phyloP scores from a whole-genome alignment of 2,797 vertebrate species.

The Pseudochaenichthys georgianus region DNA sequence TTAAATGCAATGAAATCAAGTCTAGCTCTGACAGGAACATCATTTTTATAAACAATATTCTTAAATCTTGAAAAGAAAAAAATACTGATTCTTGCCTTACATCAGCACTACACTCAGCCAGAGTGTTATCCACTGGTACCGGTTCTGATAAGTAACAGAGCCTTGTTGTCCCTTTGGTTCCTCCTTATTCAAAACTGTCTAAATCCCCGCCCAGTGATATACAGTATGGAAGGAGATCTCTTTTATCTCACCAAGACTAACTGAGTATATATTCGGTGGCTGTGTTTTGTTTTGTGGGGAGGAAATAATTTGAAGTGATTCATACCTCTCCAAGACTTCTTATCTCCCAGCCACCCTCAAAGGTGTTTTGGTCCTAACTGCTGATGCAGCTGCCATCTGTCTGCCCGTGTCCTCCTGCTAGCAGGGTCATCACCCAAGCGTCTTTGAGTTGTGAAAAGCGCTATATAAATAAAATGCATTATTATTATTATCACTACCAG shows the following conservation, averaged over 20 bases:
- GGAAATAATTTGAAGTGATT: conserved; percentile 50
- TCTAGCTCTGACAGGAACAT: too few species aligned
- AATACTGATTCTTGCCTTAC: neutral
- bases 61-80: neutral
- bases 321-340: conserved; percentile 46
- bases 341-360: conserved; percentile 40
- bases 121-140: neutral
- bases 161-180: neutral
- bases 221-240: conserved; percentile 8
- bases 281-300: conserved; percentile 37
- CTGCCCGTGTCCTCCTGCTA: conserved; percentile 8
- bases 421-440: conserved; percentile 6
- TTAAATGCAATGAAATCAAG: too few species aligned
- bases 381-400: conserved; percentile 43
- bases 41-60: neutral
- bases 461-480: too few species aligned
- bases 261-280: conserved; percentile 10
- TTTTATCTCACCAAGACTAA: neutral
- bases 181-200: neutral
- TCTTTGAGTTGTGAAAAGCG: too few species aligned
- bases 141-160: neutral
- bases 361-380: conserved; percentile 44
- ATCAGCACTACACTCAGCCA: neutral
- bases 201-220: conserved; percentile 7
- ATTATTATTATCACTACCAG: neutral